A percentile compares a stretch with the other conserved stretches of the same genome.
phyloP scores from a whole-genome alignment of 2,797 vertebrate genomes.

The Calcarius lapponicus region DNA sequence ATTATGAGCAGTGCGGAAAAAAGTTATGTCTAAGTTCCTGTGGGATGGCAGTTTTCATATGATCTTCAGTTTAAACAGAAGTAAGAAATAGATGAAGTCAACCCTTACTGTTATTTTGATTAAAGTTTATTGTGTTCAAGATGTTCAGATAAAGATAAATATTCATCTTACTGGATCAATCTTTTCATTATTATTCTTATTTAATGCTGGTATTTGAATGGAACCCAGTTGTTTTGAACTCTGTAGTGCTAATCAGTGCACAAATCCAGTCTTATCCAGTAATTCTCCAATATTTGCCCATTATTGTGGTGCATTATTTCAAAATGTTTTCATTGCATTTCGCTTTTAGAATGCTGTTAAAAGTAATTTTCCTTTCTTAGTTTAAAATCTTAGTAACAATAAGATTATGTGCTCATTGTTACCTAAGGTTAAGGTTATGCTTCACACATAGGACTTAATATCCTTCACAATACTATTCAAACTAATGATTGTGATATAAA shows the following conservation, averaged over 20 bases:
- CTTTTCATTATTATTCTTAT: slow-evolving; percentile 1
- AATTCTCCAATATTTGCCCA: neutral
- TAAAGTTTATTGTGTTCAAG: neutral
- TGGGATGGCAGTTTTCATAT: neutral
- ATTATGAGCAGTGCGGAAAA: neutral
- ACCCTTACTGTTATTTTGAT: neutral
- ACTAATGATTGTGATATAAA: neutral
- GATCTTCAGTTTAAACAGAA: neutral
- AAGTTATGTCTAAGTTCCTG: neutral
- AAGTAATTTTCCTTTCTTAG: neutral
- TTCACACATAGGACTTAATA: neutral
- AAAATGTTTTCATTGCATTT: neutral
- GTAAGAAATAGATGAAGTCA: neutral
- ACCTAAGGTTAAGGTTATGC: neutral
- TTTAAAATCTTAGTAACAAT: neutral
- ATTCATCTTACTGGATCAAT: neutral
- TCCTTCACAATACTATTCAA: neutral
- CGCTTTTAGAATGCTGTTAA: neutral
- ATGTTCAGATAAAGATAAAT: neutral
- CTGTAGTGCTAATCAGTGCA: neutral
- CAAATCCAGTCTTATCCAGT: neutral
- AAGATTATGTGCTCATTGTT: neutral
- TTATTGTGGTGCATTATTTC: neutral
- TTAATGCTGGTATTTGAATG: neutral
- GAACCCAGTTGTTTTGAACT: neutral